These are phyloP conservation scores for Nomada lathburiana DNA, from an alignment of 2,888 invertebrate genomes.

Conservation along the genomic window DNA sequence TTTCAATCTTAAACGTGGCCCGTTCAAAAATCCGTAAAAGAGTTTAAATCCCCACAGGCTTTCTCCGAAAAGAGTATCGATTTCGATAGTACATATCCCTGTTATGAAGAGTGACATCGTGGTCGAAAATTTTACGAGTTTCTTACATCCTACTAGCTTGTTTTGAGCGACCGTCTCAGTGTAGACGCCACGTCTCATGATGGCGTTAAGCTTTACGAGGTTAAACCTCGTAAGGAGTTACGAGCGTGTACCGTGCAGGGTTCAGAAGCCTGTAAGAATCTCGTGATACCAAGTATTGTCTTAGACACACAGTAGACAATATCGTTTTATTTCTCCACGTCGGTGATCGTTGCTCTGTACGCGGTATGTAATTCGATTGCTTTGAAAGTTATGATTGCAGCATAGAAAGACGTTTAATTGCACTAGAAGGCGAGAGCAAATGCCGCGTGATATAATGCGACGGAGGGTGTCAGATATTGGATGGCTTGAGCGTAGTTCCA, in stretches of 20 bases:
- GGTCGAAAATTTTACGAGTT: slow-evolving; percentile 54
- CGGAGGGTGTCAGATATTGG: neutral
- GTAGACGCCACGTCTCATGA: slow-evolving; percentile 35
- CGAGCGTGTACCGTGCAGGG: slow-evolving; percentile 36
- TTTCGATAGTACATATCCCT: neutral
- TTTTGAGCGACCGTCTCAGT: slow-evolving; percentile 27
- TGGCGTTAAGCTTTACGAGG: slow-evolving; percentile 53
- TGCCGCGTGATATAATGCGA: neutral
- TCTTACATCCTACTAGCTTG: slow-evolving; percentile 25
- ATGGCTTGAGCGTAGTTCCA: neutral
- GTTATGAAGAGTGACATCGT: slow-evolving; percentile 40
- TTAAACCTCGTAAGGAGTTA: slow-evolving; percentile 60
- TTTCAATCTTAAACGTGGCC: neutral
- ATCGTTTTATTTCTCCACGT: neutral
- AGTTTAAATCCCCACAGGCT: neutral
- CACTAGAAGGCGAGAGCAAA: no score
- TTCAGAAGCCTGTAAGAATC: slow-evolving; percentile 37
- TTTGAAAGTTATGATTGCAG: no score
- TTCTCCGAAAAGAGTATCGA: slow-evolving; percentile 11
- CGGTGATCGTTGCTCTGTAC: neutral
- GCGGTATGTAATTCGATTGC: no score
- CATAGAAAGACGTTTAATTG: neutral
- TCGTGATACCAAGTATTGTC: neutral
- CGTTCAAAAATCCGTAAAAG: slow-evolving; percentile 9
- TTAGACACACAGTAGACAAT: slow-evolving; percentile 3